Evolutionary conservation across 2,113 vertebrate species (phyloP), one percentile per base, ranked within the genome.

Genomic region (Pedetes capensis): DNA sequence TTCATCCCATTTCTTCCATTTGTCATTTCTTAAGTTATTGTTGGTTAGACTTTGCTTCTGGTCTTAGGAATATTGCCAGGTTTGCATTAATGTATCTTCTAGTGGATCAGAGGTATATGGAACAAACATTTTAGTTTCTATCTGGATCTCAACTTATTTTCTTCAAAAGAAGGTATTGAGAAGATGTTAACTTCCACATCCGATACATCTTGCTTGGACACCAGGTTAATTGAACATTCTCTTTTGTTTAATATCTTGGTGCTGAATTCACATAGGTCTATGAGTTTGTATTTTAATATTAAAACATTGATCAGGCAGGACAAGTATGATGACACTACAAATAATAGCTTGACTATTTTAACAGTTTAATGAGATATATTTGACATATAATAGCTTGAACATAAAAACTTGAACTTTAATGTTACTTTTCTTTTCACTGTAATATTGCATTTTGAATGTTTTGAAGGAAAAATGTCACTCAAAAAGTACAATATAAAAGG

Each of bases 21-120:
- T 93, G n/a, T 74, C 25, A 76, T 69, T 79, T 83, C 34, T 91
- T 89, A 91, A 91, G 25, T 72, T 93, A 51, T 57, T 94, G 16
- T 82, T 64, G 7, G 1, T 75, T 92, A 78, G 92, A 55, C 49
- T 87, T 64, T 66, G 34, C 37, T 79, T 94, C 42, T 61, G 51
- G 23, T 75, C 72, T 64, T 71, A 89, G 89, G 93, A 78, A 29
- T 61, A 83, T 66, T 23, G 59, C 44, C 20, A 83, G 9, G 2
- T 57, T 92, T 79, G 6, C 23, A 74, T 53, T 27, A 89, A 37
- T 44, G 16, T 53, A 68, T 57, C 39, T 81, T 78, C n/a, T n/a
- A n/a, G n/a, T n/a, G 49, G 92, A 57, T 84, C 14, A 84, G 16
- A 84, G 68, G 4, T 51, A 85, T n/a, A 74, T 57, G 14, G 72